These are phyloP conservation scores for Aphodius granarius DNA, from an alignment of 2,888 invertebrate species.

Conservation along the genomic window DNA sequence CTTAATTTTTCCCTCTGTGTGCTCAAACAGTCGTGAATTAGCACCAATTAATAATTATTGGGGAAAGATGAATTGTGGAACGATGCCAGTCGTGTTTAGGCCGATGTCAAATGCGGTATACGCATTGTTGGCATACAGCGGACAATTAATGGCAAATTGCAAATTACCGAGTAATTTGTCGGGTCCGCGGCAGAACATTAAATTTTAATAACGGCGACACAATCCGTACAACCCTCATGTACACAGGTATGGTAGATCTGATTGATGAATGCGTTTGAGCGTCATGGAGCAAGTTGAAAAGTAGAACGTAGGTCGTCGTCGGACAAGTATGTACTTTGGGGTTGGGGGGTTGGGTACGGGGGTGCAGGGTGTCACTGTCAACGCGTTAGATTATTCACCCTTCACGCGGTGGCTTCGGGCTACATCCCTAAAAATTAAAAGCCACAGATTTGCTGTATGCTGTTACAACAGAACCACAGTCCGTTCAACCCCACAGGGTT, in stretches of 20 bases:
- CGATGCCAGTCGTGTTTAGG: neutral
- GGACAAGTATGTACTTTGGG: neutral
- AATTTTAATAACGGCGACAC: slow-evolving; percentile 7
- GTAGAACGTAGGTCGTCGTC: neutral
- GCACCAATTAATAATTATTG: neutral
- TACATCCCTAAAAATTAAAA: slow-evolving; percentile 55
- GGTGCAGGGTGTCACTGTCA: slow-evolving; percentile 36
- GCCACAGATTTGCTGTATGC: slow-evolving; percentile 54
- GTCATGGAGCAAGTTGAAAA: too few relatives aligned
- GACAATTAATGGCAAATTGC: slow-evolving; percentile 11
- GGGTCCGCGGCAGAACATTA: neutral
- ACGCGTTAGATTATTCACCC: slow-evolving; percentile 53
- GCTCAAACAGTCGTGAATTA: neutral
- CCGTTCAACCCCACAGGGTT: slow-evolving; percentile 26
- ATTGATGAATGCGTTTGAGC: too few relatives aligned
- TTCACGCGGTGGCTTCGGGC: slow-evolving; percentile 50
- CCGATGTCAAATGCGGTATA: neutral
- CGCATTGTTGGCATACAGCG: neutral
- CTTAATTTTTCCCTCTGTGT: too few relatives aligned
- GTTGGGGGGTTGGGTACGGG: neutral
- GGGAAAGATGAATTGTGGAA: neutral
- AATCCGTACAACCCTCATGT: neutral
- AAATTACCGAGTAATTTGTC: slow-evolving; percentile 6
- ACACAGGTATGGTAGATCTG: neutral
- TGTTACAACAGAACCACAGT: slow-evolving; percentile 39